phyloP scores from a whole-genome alignment of 1,140 invertebrate genomes.

The Bombus waltoni region DNA sequence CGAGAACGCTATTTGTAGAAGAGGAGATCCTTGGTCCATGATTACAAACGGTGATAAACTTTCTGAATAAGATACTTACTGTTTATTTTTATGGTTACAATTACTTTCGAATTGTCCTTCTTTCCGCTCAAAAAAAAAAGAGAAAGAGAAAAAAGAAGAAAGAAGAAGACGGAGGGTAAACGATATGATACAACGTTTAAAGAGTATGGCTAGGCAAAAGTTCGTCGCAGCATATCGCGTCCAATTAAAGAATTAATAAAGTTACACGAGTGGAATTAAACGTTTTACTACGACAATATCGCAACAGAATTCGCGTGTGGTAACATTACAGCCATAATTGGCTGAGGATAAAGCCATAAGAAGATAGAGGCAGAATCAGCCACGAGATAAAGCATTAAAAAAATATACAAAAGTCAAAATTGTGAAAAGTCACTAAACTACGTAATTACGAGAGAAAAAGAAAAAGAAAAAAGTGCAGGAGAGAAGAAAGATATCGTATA shows the following conservation, averaged over 20 bases:
- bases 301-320: no score
- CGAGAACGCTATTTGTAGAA: background rate
- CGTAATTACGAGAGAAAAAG: background rate
- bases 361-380: background rate
- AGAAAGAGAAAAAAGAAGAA: background rate
- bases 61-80: background rate
- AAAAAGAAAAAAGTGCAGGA: no score
- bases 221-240: no score
- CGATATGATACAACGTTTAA: no score
- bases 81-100: background rate
- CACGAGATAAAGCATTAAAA: no score
- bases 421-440: background rate
- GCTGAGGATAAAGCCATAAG: no score
- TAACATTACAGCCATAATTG: no score
- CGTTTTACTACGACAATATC: no score
- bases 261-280: no score
- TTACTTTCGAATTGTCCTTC: background rate
- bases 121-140: background rate
- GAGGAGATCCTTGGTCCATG: background rate
- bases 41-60: background rate
- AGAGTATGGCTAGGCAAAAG: no score
- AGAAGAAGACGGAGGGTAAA: background rate
- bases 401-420: background rate
- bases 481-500: background rate
- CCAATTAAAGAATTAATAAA: no score